Evolutionary conservation across 2,113 vertebrate genomes (phyloP).

Genomic region (Tragelaphus strepsiceros): DNA sequence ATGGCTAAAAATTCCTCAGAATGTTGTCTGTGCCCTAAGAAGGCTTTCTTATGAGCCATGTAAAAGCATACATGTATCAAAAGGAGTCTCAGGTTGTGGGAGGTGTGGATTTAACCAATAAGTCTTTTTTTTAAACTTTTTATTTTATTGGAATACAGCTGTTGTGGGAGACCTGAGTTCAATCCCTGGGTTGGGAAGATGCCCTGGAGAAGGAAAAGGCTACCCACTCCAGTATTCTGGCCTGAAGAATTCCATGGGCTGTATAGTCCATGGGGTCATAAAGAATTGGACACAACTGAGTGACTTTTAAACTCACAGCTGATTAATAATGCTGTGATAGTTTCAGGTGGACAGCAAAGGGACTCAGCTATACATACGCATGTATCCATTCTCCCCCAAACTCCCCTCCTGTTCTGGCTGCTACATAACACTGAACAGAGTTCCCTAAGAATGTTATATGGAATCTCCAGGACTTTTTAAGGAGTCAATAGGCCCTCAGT

Average conservation of each 20-base stretch:
- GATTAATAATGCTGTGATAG: background rate
- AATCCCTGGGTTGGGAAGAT: background rate
- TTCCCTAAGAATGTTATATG: background rate
- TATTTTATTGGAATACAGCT: background rate
- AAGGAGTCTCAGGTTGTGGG: background rate
- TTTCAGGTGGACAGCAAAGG: background rate
- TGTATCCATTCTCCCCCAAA: background rate
- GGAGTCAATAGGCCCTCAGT: background rate
- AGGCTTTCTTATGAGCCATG: background rate
- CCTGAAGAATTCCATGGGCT: background rate
- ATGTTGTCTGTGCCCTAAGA: background rate
- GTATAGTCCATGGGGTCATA: accelerated
- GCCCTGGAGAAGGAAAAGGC: background rate
- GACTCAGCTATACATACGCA: background rate
- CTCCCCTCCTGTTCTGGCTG: background rate
- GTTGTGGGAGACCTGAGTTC: background rate
- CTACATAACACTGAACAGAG: background rate
- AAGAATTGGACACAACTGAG: background rate
- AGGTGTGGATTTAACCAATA: background rate
- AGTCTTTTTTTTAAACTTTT: background rate
- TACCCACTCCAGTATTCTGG: background rate
- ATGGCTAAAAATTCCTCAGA: background rate
- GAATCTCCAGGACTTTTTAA: background rate
- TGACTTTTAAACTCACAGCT: background rate
- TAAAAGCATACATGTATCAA: background rate